Percentiles rank a stretch among this genome's conserved stretches.
Conservation (phyloP, 2,113 vertebrate species). For the Epinephelus cyanopodus region DNA sequence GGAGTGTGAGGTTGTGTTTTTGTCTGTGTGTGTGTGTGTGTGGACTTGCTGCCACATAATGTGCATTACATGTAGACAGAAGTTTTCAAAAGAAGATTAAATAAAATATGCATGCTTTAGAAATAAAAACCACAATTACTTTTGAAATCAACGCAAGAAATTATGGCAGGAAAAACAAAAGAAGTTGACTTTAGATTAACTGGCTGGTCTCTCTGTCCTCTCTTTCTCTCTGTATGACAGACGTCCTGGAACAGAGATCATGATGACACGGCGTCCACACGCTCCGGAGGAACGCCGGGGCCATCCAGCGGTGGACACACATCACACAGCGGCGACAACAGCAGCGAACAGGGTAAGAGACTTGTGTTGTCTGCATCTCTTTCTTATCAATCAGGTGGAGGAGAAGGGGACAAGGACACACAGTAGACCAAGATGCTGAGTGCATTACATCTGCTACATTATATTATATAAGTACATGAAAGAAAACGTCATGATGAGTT, state of each 20-base stretch:
- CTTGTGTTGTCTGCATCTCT: background rate
- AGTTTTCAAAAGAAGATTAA: constrained; percentile 1
- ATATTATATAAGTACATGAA: background rate
- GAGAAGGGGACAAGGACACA: background rate
- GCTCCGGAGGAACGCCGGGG: constrained; percentile 96
- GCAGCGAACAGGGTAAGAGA: constrained; percentile 97
- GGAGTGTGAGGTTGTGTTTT: background rate
- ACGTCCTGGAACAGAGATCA: constrained; percentile 99
- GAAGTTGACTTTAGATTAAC: background rate
- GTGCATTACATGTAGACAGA: background rate
- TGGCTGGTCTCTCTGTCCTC: background rate
- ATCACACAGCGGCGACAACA: constrained; percentile 99
- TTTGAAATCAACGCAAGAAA: background rate
- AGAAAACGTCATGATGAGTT: background rate
- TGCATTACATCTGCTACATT: background rate
- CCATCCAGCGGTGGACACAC: constrained; percentile 98
- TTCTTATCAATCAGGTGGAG: background rate
- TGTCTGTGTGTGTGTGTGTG: background rate
- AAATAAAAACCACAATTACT: background rate
- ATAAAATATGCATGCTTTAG: background rate
- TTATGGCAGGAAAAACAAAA: background rate
- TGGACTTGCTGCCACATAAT: background rate
- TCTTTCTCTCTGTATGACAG: constrained; percentile 75
- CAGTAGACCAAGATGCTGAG: background rate
- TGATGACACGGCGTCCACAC: constrained; percentile 97